Base-by-base conservation (phyloP, 2,888 invertebrate species). In the Helicoverpa assulta region DNA sequence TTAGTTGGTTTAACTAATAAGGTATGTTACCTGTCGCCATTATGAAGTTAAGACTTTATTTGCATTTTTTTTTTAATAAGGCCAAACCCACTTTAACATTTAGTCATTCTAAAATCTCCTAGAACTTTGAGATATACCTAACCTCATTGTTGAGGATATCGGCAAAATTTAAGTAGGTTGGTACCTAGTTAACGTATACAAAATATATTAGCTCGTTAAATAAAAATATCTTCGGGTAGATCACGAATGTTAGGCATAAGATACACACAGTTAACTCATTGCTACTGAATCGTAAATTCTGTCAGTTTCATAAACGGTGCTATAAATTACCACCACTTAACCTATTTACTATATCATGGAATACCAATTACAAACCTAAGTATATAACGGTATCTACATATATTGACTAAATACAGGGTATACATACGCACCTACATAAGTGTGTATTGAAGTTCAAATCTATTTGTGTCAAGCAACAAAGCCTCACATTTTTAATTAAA, bases 271-370 rank as follows among this genome's bases (percentile, higher is more conserved):
- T 43, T 51, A 40, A 61, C 50, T 51, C 18, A 73, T 10, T 16
- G 26, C 62, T 56, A 8, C 58, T 75, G 58, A 21, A 21, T 60
- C 60, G 47, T 67, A 78, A 73, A 67, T 52, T 51, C 61, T 73
- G 67, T 73, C 77, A 64, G 43, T 59, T 61, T 62, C 73, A 78
- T 78, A 70, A 77, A 61, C 62, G 60, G 4, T 61, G 40, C 67
- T 18, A 61, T 78, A 78, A 78, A 78, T 58, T 47, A 73, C 54
- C 43, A 14, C 63, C 74, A 64, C 29, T 78, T 64, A 52, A 60
- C 62, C 56, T 54, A 63, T 60, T 64, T 58, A 50, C 54, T 65
- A 47, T 65, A 62, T 40, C 50, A 65, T 76, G 37, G 51, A 56
- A 60, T 40, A 37, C 55, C 55, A 73, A 60, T 73, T 73, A 69